phyloP scores from a whole-genome alignment of 53 echinoderm and acorn worm species.

The Hippasteria phrygiana region DNA sequence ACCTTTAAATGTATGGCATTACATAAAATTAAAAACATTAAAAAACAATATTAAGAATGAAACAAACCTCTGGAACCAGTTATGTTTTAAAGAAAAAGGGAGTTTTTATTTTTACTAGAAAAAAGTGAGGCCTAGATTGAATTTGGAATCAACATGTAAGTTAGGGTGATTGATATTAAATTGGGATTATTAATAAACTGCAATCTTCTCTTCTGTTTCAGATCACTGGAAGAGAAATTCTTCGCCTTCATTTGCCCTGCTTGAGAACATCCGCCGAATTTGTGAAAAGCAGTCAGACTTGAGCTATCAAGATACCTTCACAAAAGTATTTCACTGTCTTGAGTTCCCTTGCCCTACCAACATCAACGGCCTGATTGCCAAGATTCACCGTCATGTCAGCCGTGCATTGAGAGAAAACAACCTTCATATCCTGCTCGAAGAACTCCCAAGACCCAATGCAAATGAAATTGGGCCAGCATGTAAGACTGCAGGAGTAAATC shows the following conservation, averaged over 20 bases:
- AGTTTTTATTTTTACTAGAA: not conserved
- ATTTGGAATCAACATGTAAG: not conserved
- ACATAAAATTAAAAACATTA: not conserved
- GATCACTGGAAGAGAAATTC: slow-evolving; percentile 14
- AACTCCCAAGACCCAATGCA: slow-evolving; percentile 5
- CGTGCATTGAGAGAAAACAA: slow-evolving; percentile 12
- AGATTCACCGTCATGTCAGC: slow-evolving; percentile 15
- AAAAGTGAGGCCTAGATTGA: not conserved
- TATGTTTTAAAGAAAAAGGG: not conserved
- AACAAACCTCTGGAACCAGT: not conserved
- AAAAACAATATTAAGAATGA: not conserved
- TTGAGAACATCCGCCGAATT: slow-evolving; percentile 6
- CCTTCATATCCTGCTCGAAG: slow-evolving; percentile 7
- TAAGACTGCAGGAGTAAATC: not conserved
- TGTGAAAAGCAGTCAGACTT: slow-evolving; percentile 1
- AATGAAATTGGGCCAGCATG: slow-evolving; percentile 8
- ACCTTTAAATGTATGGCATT: not conserved
- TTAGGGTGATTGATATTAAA: not conserved
- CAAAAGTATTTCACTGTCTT: slow-evolving; percentile 14
- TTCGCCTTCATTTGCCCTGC: slow-evolving; percentile 15
- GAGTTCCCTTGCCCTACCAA: slow-evolving; percentile 1
- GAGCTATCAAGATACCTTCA: not conserved
- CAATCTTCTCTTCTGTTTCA: not conserved
- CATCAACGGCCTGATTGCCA: slow-evolving; percentile 18
- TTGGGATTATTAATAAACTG: not conserved